Base-by-base conservation (phyloP, 2,797 vertebrate genomes). In the Pseudomugil tenellus region DNA sequence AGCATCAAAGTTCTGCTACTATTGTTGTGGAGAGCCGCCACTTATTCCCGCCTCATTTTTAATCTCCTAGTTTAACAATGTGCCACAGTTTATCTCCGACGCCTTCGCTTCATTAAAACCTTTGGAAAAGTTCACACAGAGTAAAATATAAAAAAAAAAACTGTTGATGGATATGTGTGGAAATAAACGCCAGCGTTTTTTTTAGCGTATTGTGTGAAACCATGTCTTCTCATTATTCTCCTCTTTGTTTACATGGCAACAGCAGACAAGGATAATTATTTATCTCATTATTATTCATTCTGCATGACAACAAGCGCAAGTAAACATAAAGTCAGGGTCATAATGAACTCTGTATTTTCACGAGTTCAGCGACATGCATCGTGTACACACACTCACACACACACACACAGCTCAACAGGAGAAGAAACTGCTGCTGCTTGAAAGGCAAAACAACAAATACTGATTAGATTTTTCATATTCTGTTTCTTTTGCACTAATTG, bases 371-470 rank as follows among this genome's bases (percentile, higher is more conserved):
- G 48, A 52, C 48, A 63, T 6, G 1, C 19, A 37, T 0, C 21
- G n/a, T n/a, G n/a, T n/a, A n/a, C n/a, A n/a, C n/a, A n/a, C n/a
- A n/a, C n/a, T n/a, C n/a, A n/a, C n/a, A 31, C 29, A 31, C 29
- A 6, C n/a, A 32, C 49, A 53, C 53, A 32, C 29, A 34, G 11
- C 43, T 48, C 19, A 48, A 3, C 19, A 2, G n/a, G 43, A 9
- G 2, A 48, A 34, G 52, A 48, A 52, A 63, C 2, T 32, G 1
- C 32, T 63, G 31, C 6, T 0, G 60, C 4, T 35, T 35, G 3
- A 62, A 11, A 62, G 59, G 60, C 17, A 63, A n/a, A 52, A 21
- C 43, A 48, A 3, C 43, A 48, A 48, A 48, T 21, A 48, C 10
- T 11, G 19, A 21, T 21, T 19, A 35, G 19, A 9, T 17, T 3